Evolutionary conservation across 1,140 invertebrate species (phyloP).

Genomic region (Caenorhabditis inopinata): DNA sequence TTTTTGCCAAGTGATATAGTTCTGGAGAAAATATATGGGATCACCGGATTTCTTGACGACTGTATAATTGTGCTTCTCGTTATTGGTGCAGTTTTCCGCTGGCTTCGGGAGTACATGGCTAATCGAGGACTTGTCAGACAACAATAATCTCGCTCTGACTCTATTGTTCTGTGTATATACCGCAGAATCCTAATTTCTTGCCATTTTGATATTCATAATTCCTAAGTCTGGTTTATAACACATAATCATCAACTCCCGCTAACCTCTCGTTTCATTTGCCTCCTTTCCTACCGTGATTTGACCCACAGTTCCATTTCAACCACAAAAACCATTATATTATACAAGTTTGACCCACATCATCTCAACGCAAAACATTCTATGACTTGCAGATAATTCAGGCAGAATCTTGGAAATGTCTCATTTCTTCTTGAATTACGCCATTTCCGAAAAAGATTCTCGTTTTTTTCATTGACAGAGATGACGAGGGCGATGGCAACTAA

Average conservation of each 20-base stretch:
- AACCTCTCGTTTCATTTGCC: not conserved
- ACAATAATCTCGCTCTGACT: not conserved
- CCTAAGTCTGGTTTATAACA: not conserved
- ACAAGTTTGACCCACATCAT: slow-evolving; percentile 8
- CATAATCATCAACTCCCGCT: not conserved
- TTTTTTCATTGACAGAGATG: not conserved
- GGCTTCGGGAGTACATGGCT: slow-evolving; percentile 5
- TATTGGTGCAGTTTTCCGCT: not conserved
- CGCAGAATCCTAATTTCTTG: not conserved
- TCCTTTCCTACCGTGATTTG: not conserved
- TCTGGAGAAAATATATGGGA: not conserved
- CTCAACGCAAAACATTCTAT: too few species aligned
- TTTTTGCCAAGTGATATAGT: not conserved
- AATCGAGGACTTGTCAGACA: not conserved
- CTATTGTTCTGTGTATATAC: too few species aligned
- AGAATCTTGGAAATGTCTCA: not conserved
- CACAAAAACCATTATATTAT: not conserved
- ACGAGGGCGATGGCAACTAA: slow-evolving; percentile 10
- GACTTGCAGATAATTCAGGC: not conserved
- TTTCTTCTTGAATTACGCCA: slow-evolving; percentile 19
- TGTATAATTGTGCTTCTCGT: not conserved
- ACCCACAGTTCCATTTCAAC: not conserved
- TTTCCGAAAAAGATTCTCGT: slow-evolving; percentile 1
- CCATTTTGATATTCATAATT: not conserved
- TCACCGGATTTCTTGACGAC: not conserved